These are phyloP conservation scores for Meteorus sp. DNA, from an alignment of 1,140 invertebrate genomes.

Conservation along the genomic window DNA sequence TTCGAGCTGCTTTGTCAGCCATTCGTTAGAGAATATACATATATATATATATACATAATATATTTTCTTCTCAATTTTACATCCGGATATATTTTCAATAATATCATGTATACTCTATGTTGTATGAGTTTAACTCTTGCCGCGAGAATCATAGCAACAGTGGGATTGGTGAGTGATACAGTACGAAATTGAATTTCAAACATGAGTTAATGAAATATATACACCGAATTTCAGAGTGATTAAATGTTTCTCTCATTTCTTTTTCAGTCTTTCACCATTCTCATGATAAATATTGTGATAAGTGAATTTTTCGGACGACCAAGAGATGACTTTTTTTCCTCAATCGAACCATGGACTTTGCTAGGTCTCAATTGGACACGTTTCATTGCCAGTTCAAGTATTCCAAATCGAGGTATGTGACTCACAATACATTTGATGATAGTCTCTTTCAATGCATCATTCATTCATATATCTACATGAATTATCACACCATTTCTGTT, in stretches of 20 bases:
- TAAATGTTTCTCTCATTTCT: conserved; percentile 16
- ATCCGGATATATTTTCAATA: background rate
- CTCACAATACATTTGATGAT: conserved; percentile 23
- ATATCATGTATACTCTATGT: conserved; percentile 33
- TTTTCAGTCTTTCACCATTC: conserved; percentile 49
- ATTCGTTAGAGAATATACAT: background rate
- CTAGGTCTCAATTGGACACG: conserved; percentile 52
- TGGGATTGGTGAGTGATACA: conserved; percentile 49
- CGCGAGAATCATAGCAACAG: conserved; percentile 52
- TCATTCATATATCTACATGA: conserved; percentile 4
- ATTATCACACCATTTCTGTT: too few relatives aligned
- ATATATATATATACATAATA: too few relatives aligned
- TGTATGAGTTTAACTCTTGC: conserved; percentile 45
- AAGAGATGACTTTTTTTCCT: conserved; percentile 40
- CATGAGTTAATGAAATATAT: too few relatives aligned
- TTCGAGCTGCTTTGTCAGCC: too few relatives aligned
- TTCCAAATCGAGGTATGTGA: conserved; percentile 42
- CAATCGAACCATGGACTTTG: conserved; percentile 42
- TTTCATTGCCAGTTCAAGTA: conserved; percentile 35
- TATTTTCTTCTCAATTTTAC: conserved; percentile 6
- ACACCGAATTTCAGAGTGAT: too few relatives aligned
- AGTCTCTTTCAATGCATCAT: background rate
- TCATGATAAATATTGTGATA: conserved; percentile 51
- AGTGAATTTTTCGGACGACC: conserved; percentile 46
- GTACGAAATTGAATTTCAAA: too few relatives aligned